Evolutionary conservation across 1,140 invertebrate species (phyloP).

Genomic region (Eulimnadia texana): DNA sequence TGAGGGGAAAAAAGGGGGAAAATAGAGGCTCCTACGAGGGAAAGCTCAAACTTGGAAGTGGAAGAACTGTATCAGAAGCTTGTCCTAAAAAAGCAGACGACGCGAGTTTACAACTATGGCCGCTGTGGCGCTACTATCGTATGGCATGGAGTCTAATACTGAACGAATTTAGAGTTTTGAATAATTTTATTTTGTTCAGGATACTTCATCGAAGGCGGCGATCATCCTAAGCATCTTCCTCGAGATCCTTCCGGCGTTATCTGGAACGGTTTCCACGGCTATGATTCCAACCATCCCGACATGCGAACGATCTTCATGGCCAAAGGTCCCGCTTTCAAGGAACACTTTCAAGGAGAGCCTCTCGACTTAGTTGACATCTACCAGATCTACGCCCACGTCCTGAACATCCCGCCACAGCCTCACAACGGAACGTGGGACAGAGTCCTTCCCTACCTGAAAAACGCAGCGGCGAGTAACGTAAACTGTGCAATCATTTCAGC

Average conservation of each 20-base stretch:
- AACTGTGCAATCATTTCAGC: background rate
- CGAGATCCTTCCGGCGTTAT: conserved; percentile 12
- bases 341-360: conserved; percentile 16
- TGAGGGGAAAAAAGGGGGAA: no score
- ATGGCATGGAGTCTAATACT: no score
- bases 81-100: no score
- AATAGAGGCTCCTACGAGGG: no score
- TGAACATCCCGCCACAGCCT: conserved; percentile 22
- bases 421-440: conserved; percentile 25
- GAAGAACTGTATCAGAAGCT: no score
- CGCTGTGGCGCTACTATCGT: no score
- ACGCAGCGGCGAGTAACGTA: background rate
- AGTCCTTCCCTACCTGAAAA: conserved; percentile 11
- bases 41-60: no score
- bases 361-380: conserved; percentile 26
- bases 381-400: conserved; percentile 23
- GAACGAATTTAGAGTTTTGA: no score
- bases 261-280: conserved; percentile 27
- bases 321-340: conserved; percentile 24
- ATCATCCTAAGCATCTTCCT: conserved; percentile 18
- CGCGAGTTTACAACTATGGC: no score
- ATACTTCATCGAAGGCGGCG: conserved; percentile 15
- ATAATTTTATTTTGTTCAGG: conserved; percentile 7
- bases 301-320: conserved; percentile 32
- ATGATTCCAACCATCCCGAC: conserved; percentile 24